Evolutionary conservation across 2,888 invertebrate species (phyloP), one percentile per base, ranked within the genome.

Genomic region (Clanis bilineata): DNA sequence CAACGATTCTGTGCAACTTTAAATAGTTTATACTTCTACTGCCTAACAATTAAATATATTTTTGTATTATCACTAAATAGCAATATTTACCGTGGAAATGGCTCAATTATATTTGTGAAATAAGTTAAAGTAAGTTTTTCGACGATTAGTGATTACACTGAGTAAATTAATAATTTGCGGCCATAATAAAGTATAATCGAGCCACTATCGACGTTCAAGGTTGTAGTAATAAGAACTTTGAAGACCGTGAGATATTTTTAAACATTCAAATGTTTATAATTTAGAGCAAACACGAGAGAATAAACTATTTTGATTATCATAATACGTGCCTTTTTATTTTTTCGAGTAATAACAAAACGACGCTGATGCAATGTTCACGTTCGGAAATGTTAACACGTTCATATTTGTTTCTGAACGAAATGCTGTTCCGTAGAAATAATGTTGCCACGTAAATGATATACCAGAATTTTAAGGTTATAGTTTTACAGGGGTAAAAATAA

Each of bases 301-400:
- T 85, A 86, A 84, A 85, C 77, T 85, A 88, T 89, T 88, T 88
- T 88, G 73, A 78, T 80, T 77, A 78, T 38, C 38, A 22, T 56
- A 38, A 12, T 12, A 56, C 23, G 38, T 39, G 22, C 1, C 7
- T 39, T 55, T 54, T 51, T 4, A 5, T 43, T 43, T 25, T 22
- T 15, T 36, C 18, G 36, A 18, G 15, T 18, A 28, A 28, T 28
- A 51, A 51, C 18, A 47, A 28, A 47, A 47, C 25, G 9, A 15
- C 18, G 25, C 15, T 9, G 1, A 3, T 22, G 21, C 22, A 9
- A 18, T 3, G 2, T 21, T 43, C 18, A 9, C 41, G 21, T n/a
- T 25, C 15, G 6, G 7, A 9, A 12, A 23, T 25, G 22, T 45
- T 44, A 44, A 15, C 6, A 4, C 6, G n/a, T 10, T 12, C 1